Evolutionary conservation across 2,888 invertebrate genomes (phyloP), one percentile per base, ranked within the genome.

Genomic region (Drosophila aldrichi): DNA sequence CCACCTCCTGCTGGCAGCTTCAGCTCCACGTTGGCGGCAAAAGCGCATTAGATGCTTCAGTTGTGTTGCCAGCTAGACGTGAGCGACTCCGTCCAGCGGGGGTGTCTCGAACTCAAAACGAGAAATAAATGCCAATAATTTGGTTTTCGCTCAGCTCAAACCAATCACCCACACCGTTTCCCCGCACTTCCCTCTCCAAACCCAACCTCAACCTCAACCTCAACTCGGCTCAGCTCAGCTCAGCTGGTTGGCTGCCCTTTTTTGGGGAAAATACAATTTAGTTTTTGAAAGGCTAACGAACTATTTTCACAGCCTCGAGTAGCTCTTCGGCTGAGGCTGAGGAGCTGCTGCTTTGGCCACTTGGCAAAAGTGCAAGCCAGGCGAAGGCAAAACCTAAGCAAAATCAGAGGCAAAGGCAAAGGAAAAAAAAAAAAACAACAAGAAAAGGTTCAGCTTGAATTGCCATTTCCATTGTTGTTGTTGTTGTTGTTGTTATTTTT

Each of bases 81-180:
- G 52, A 20, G 51, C 14, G 18, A 14, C 34, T 2, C 32, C 9
- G 10, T 2, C 32, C 9, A 32, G 36, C 10, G 55, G 12, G 29
- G 41, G 34, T 48, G 55, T 49, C 79, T 67, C 79, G 67, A 81
- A 78, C 81, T 89, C 89, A 89, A 89, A 84, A 84, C 89, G 84
- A 89, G 81, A 81, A 84, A 89, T 84, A 86, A 86, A 89, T 89
- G 85, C 87, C 85, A 86, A 86, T 86, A 86, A 86, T 90, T 89
- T 88, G 87, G 88, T 85, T 85, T 80, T 59, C 70, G 76, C 76
- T 74, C 64, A 29, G 41, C 77, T 79, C 79, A 65, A 88, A 86
- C 87, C 85, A 86, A 86, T 89, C 90, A 88, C 82, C 89, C 82
- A 75, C 88, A 80, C 72, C 58, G 58, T 38, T 6, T 0, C 16